Evolutionary conservation across 2,888 invertebrate species (phyloP).

Genomic region (Epinotia nisella): DNA sequence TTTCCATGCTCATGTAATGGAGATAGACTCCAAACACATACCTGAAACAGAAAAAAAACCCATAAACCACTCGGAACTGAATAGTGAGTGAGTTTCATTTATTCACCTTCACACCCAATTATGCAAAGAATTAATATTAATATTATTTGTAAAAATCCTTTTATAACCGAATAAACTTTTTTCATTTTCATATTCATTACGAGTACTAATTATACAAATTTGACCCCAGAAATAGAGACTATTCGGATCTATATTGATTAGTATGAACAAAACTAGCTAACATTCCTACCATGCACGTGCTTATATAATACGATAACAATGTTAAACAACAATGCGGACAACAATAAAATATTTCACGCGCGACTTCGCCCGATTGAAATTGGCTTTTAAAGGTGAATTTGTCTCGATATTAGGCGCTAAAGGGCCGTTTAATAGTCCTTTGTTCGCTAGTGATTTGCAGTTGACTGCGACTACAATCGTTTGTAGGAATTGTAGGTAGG

Average conservation of each 20-base stretch:
- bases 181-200: too few species aligned
- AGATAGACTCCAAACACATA: too few species aligned
- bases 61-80: too few species aligned
- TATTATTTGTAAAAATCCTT: too few species aligned
- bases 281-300: slow-evolving; percentile 32
- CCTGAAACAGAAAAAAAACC: too few species aligned
- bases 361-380: slow-evolving; percentile 56
- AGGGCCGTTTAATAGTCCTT: slow-evolving; percentile 73
- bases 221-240: too few species aligned
- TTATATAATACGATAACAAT: slow-evolving; percentile 17
- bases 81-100: too few species aligned
- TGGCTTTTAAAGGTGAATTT: slow-evolving; percentile 77
- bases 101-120: too few species aligned
- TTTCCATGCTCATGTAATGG: too few species aligned
- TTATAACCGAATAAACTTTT: too few species aligned
- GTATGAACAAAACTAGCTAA: slow-evolving; percentile 4
- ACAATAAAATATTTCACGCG: slow-evolving; percentile 54
- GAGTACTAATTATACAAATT: too few species aligned
- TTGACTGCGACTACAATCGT: slow-evolving; percentile 58
- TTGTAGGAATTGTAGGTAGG: slow-evolving; percentile 40
- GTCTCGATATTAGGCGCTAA: slow-evolving; percentile 77
- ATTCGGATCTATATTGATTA: neutral
- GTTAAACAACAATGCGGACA: slow-evolving; percentile 45
- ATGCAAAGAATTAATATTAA: too few species aligned
- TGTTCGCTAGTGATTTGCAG: slow-evolving; percentile 77